These are phyloP conservation scores for Ceyx margarethae DNA, from an alignment of 2,113 vertebrate genomes.

Conservation along the genomic window DNA sequence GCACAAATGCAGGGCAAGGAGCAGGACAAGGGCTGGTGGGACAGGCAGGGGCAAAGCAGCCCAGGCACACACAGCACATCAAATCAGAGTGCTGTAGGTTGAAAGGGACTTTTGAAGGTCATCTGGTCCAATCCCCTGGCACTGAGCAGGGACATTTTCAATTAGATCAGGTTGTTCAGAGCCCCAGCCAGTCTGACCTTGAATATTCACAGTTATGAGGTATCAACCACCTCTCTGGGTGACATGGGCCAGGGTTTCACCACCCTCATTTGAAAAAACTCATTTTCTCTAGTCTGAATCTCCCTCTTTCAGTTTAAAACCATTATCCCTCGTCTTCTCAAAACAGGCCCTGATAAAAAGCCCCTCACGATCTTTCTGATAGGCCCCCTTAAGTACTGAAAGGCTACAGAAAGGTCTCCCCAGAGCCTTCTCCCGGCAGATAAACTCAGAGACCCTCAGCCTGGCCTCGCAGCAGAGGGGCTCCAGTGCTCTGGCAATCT, in stretches of 20 bases:
- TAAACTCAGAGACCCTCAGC: background rate
- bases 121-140: background rate
- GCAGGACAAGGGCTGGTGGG: background rate
- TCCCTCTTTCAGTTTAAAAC: background rate
- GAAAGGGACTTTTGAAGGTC: background rate
- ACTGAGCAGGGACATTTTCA: background rate
- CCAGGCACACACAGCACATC: accelerated
- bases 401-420: background rate
- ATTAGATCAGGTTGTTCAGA: background rate
- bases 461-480: background rate
- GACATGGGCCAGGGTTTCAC: background rate
- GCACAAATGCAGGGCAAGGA: background rate
- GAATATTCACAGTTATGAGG: background rate
- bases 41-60: background rate
- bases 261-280: background rate
- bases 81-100: background rate
- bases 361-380: background rate
- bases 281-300: background rate
- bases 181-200: background rate
- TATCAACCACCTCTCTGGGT: background rate
- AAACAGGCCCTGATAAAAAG: background rate
- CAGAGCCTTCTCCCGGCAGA: background rate
- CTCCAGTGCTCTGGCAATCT: background rate
- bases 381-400: background rate
- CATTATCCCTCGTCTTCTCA: background rate